Evolutionary conservation across 2,888 invertebrate species (phyloP).

Genomic region (Augiades crinisus): DNA sequence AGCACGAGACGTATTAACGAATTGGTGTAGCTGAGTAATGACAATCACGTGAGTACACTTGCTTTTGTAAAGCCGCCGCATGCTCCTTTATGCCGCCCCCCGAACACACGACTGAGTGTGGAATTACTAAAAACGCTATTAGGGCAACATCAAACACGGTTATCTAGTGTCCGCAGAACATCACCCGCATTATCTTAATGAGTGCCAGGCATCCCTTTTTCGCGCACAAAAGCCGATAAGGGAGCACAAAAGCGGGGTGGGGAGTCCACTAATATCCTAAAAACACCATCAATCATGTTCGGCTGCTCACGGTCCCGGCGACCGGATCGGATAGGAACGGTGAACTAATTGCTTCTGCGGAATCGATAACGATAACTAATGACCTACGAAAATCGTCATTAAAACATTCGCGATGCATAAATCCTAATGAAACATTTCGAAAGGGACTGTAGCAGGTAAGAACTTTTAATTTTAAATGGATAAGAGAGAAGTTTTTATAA

Average conservation of each 20-base stretch:
- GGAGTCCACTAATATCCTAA: slow-evolving; percentile 51
- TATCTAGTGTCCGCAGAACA: slow-evolving; percentile 57
- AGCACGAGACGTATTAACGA: not conserved
- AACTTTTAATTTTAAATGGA: too few relatives aligned
- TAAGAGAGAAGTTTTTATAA: too few relatives aligned
- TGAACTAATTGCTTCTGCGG: slow-evolving; percentile 62
- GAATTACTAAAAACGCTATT: slow-evolving; percentile 37
- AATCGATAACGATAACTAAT: slow-evolving; percentile 62
- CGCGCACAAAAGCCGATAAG: slow-evolving; percentile 38
- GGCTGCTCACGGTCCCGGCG: slow-evolving; percentile 42
- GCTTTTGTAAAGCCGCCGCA: slow-evolving; percentile 17
- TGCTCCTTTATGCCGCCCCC: slow-evolving; percentile 36
- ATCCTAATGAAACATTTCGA: not conserved
- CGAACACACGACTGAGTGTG: slow-evolving; percentile 33
- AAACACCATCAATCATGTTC: slow-evolving; percentile 72
- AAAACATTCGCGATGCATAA: slow-evolving; percentile 35
- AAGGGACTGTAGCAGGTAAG: not conserved
- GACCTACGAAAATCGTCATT: slow-evolving; percentile 56
- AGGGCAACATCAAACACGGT: slow-evolving; percentile 43
- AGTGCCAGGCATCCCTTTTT: slow-evolving; percentile 47
- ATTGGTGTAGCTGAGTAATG: not conserved
- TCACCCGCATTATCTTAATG: slow-evolving; percentile 57
- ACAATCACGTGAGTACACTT: slow-evolving; percentile 14
- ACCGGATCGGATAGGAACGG: slow-evolving; percentile 48
- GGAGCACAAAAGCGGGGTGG: slow-evolving; percentile 34